Percentiles rank a stretch among this genome's conserved stretches.
Conservation (phyloP, 2,888 invertebrate species). For the Amitus sp. region DNA sequence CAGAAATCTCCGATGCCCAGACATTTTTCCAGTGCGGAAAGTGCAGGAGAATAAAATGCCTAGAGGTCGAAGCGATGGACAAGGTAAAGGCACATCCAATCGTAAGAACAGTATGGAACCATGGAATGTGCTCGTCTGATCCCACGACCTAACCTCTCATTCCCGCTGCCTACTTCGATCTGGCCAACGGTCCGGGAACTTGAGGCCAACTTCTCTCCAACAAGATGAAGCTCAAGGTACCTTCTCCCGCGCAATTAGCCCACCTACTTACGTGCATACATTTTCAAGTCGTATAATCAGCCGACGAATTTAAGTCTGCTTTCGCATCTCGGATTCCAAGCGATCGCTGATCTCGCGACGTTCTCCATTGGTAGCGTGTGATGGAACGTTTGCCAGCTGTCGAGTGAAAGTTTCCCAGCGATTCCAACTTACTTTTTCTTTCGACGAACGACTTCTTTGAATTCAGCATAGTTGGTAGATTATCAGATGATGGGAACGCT, state of each 20-base stretch:
- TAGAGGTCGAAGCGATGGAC: not conserved
- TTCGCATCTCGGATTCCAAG: too few species aligned
- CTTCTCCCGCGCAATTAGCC: not conserved
- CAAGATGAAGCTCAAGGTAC: constrained; percentile 10
- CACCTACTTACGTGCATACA: not conserved
- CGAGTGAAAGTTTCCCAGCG: too few species aligned
- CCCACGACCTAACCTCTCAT: constrained; percentile 61
- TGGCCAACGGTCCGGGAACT: constrained; percentile 20
- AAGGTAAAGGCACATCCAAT: constrained; percentile 51
- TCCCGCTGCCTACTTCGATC: constrained; percentile 41
- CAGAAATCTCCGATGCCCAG: not conserved
- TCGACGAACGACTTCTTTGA: too few species aligned
- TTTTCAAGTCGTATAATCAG: not conserved
- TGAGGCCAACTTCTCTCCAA: constrained; percentile 25
- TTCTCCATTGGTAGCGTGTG: too few species aligned
- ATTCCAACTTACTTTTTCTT: too few species aligned
- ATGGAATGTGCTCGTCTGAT: constrained; percentile 64
- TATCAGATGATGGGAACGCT: too few species aligned
- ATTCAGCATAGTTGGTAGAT: too few species aligned
- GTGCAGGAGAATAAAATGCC: constrained; percentile 6
- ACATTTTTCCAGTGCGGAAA: constrained; percentile 1
- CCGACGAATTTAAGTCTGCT: not conserved
- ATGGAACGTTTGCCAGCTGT: too few species aligned
- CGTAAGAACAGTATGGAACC: constrained; percentile 57
- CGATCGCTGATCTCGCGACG: too few species aligned